Percentiles rank a stretch among this genome's conserved stretches.
Conservation (phyloP, 2,888 invertebrate genomes). For the Escarpia spicata region DNA sequence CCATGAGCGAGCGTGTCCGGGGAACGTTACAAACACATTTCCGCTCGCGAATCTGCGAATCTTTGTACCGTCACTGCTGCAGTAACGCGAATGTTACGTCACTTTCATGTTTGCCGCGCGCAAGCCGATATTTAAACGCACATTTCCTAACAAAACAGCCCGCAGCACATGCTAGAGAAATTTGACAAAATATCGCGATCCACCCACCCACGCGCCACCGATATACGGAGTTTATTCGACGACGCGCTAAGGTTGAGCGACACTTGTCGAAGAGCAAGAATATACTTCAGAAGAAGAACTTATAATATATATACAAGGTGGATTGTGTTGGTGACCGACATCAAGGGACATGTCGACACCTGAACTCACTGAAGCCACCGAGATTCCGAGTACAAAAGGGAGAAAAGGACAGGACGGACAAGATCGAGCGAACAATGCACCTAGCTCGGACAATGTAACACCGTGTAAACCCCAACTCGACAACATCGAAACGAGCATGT, state of each 20-base stretch:
- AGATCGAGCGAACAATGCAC: neutral
- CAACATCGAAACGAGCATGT: neutral
- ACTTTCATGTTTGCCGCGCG: conserved; percentile 6
- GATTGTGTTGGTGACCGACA: neutral
- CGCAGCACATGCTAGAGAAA: neutral
- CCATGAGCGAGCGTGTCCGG: neutral
- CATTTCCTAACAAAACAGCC: neutral
- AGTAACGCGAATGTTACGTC: neutral
- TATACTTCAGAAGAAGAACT: neutral
- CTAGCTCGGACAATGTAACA: neutral
- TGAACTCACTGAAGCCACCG: neutral
- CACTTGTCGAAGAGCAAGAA: neutral
- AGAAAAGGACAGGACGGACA: neutral
- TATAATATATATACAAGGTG: neutral
- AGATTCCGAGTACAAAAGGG: neutral
- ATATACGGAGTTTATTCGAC: neutral
- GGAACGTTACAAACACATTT: neutral
- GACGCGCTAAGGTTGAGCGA: neutral
- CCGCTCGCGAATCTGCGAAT: neutral
- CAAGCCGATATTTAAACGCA: neutral
- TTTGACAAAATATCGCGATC: neutral
- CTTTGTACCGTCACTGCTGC: neutral
- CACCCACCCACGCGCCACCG: neutral
- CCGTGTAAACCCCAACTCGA: neutral
- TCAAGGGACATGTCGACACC: neutral